phyloP scores from a whole-genome alignment of 2,888 invertebrate species.

The Frankliniella fusca region DNA sequence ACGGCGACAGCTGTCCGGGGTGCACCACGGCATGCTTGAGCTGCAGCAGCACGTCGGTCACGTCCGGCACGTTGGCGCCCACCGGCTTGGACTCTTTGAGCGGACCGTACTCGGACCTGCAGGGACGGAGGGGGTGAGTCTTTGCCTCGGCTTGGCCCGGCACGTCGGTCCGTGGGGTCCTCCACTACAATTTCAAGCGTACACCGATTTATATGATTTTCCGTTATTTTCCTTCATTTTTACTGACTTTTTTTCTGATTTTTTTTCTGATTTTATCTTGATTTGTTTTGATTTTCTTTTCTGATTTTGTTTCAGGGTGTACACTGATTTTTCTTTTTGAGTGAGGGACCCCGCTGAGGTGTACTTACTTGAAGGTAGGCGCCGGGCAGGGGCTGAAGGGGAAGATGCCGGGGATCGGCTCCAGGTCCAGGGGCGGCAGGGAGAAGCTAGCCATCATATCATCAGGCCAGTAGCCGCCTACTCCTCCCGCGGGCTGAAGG shows the following conservation, averaged over 20 bases:
- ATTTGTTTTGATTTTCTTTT: too few species aligned
- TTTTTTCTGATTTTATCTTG: too few species aligned
- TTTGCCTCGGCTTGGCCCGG: not conserved
- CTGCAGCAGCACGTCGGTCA: slow-evolving; percentile 83
- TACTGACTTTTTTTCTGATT: not conserved
- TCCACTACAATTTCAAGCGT: too few species aligned
- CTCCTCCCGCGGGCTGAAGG: slow-evolving; percentile 41
- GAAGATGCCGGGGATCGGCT: slow-evolving; percentile 80
- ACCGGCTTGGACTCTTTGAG: slow-evolving; percentile 48
- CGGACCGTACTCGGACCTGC: slow-evolving; percentile 44
- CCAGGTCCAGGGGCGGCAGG: slow-evolving; percentile 76
- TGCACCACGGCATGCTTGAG: slow-evolving; percentile 84
- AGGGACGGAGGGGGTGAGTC: not conserved
- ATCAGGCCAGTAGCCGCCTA: slow-evolving; percentile 58
- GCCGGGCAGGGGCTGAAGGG: slow-evolving; percentile 80
- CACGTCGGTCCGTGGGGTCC: too few species aligned
- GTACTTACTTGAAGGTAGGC: slow-evolving; percentile 63
- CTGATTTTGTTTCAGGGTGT: too few species aligned
- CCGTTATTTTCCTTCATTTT: not conserved
- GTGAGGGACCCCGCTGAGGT: too few species aligned
- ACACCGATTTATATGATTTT: not conserved
- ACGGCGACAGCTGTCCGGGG: slow-evolving; percentile 56
- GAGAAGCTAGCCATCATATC: slow-evolving; percentile 85
- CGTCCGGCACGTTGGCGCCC: slow-evolving; percentile 63
- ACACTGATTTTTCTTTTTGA: too few species aligned